Base-by-base conservation (phyloP, 1,140 invertebrate genomes). In the Drosophila truncata region DNA sequence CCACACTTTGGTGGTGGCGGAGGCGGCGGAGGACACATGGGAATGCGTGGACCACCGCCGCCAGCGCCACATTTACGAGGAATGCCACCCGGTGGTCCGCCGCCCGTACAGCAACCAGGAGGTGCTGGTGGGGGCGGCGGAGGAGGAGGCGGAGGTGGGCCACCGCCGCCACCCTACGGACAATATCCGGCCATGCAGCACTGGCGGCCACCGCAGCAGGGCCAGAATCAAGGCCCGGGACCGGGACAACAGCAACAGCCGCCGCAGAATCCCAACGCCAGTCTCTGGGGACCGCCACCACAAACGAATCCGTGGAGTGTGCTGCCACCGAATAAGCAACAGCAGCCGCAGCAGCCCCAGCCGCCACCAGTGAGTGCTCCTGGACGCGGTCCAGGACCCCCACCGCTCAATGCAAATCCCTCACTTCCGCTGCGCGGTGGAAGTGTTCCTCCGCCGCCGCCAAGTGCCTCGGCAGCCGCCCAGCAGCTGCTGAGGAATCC, bases 251-350 rank as follows among this genome's bases (percentile, higher is more conserved):
- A 44, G 16, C 47, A n/a, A 35, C 85, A 82, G 46, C 82, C 71
- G 9, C 69, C 67, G 2, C 91, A 92, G 46, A 92, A 92, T 78
- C 91, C 91, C 5, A 92, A 92, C 60, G 92, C 91, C 59, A 93
- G 80, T 39, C 70, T 93, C 10, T 92, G 91, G 91, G 91, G 92
- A 2, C 92, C 91, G 9, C 92, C 92, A 25, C 91, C 92, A 0
- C 91, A 92, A 31, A 88, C 82, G 8, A 93, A 92, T 86, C 92
- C 92, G 0, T 93, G 91, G 91, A 92, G 87, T 44, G 91, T 80
- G n/a, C 35, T 93, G 44, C 87, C 88, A 6, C 90, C 88, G 4
- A 92, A 80, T 41, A 84, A 90, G 55, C 78, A 91, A 41, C 71
- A 70, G 10, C 71, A 71, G 35, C 49, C 84, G 57, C 78, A 91